Base-by-base conservation (phyloP, 2,797 vertebrate species). In the Hemitrygon akajei region DNA sequence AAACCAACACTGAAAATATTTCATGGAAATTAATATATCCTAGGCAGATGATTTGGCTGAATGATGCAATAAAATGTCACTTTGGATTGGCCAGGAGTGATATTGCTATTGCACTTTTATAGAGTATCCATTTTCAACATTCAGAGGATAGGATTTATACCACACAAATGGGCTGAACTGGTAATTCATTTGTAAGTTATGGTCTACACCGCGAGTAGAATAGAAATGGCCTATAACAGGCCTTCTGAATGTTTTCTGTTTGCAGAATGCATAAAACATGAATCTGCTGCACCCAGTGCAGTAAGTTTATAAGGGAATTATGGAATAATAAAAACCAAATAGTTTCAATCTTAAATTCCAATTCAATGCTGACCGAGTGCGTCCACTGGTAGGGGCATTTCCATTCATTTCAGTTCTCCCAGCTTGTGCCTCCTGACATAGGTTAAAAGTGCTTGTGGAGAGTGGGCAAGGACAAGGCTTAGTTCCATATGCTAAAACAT, bases 1-100 rank as follows among this genome's bases (percentile, higher is more conserved):
- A 89, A 34, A 89, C 86, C n/a, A 89, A 89, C 86, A 89, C n/a
- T 69, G 86, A 89, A 89, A 63, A 89, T 89, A 89, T 89, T 89
- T 89, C 86, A 89, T 89, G 34, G 5, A 69, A 89, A 69, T 89
- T 63, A 89, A 89, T 37, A 69, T 22, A 89, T 40, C 63, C n/a
- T 18, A 25, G 84, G 63, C 86, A 89, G 86, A 89, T 37, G n/a
- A 89, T 89, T 69, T 89, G 86, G 60, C n/a, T 89, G 86, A 89
- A 89, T 89, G 86, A 89, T 89, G n/a, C 86, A 69, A n/a, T 89
- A 89, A 89, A 66, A 69, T 89, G 86, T 69, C 86, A 89, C 63
- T 69, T 69, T 63, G 60, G 16, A 89, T 69, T 89, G n/a, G 86
- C n/a, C n/a, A n/a, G 86, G 63, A 89, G 7, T 89, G 63, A 89